Evolutionary conservation across 2,113 vertebrate genomes (phyloP).

Genomic region (Eira barbara): DNA sequence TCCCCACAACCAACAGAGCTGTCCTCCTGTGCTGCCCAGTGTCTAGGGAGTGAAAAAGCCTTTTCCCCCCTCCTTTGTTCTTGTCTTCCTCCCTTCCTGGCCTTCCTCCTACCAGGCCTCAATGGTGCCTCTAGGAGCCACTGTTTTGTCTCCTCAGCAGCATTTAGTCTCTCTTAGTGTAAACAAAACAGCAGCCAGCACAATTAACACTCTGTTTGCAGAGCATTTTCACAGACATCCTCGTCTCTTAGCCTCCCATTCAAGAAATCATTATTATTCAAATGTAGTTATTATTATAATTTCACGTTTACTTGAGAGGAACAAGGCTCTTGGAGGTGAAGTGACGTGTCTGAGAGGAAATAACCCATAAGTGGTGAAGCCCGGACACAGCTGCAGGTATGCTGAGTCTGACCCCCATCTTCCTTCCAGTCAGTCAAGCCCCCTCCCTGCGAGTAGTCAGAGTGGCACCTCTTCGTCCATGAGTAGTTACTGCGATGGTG

Average conservation of each 20-base stretch:
- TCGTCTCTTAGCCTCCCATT: background rate
- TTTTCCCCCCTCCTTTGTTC: background rate
- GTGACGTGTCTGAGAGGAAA: background rate
- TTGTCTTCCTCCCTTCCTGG: background rate
- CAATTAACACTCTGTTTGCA: background rate
- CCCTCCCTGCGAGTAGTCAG: conserved; percentile 49
- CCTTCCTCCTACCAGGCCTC: background rate
- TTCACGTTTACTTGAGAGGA: background rate
- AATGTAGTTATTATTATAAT: background rate
- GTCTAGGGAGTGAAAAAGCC: background rate
- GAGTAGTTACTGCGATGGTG: conserved; percentile 30
- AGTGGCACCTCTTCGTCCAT: background rate
- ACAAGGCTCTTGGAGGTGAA: background rate
- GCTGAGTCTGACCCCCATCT: background rate
- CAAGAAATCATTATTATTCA: background rate
- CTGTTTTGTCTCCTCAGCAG: background rate
- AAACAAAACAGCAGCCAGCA: conserved; percentile 8
- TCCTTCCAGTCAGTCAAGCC: background rate
- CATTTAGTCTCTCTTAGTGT: background rate
- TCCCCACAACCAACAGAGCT: background rate
- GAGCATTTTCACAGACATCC: background rate
- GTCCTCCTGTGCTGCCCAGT: background rate
- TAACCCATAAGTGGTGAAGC: background rate
- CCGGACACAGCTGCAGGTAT: background rate
- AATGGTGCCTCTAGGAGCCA: background rate